Evolutionary conservation across 2,888 invertebrate genomes (phyloP).

Genomic region (Drosophila sordidapex): DNA sequence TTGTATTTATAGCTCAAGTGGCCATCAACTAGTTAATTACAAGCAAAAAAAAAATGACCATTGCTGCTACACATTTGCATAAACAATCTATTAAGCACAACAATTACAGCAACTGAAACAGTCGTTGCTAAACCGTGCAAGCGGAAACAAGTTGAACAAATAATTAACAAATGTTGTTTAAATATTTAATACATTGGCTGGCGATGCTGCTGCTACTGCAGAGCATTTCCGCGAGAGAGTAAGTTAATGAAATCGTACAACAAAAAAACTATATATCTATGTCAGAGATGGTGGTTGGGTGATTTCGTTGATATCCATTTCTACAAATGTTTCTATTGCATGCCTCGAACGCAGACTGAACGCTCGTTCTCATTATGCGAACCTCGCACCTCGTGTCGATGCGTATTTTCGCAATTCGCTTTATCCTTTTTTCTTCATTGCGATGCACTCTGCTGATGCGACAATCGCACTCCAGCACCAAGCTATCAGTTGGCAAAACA

Average conservation of each 20-base stretch:
- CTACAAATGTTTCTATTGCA: neutral
- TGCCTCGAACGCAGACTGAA: neutral
- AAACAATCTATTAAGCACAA: slow-evolving; percentile 1
- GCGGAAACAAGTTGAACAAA: slow-evolving; percentile 13
- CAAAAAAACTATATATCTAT: neutral
- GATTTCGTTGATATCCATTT: neutral
- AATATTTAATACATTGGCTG: slow-evolving; percentile 18
- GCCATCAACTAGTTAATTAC: slow-evolving; percentile 42
- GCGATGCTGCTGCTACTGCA: slow-evolving; percentile 11
- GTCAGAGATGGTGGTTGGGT: neutral
- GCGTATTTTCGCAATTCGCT: neutral
- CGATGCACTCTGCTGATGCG: neutral
- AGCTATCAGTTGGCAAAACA: neutral
- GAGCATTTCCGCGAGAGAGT: slow-evolving; percentile 33
- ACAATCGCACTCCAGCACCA: neutral
- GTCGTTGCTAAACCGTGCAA: slow-evolving; percentile 31
- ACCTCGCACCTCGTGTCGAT: neutral
- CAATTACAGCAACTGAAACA: slow-evolving; percentile 28
- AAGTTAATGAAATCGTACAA: slow-evolving; percentile 10
- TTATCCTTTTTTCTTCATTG: neutral
- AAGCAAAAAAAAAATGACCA: slow-evolving; percentile 41
- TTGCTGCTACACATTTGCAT: slow-evolving; percentile 58
- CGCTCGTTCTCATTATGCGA: neutral
- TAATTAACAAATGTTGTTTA: slow-evolving; percentile 36
- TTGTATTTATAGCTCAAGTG: slow-evolving; percentile 52